A percentile compares a stretch with the other conserved stretches of the same genome.
Conservation (phyloP, 1,140 invertebrate genomes). For the Eubasilissa regina region DNA sequence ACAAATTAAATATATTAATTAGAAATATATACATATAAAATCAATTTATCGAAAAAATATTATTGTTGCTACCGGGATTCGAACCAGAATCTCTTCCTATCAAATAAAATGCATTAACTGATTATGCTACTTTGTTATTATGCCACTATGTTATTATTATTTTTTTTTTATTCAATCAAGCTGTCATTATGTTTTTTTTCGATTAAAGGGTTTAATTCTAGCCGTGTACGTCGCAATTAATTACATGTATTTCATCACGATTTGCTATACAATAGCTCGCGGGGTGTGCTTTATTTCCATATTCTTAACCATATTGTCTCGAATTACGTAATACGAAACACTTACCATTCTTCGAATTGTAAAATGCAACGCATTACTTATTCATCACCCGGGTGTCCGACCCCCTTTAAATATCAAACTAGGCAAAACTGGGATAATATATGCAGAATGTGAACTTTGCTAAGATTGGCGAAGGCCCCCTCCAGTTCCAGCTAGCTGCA, state of each 20-base stretch:
- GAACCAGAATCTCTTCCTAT: too few species aligned
- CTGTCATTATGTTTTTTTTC: too few species aligned
- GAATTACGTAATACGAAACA: background rate
- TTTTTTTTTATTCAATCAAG: too few species aligned
- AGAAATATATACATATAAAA: too few species aligned
- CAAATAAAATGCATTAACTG: too few species aligned
- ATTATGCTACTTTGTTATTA: too few species aligned
- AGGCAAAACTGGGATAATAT: constrained; percentile 27
- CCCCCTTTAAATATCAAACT: constrained; percentile 1
- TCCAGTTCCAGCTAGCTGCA: background rate
- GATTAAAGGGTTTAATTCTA: too few species aligned
- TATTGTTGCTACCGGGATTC: too few species aligned
- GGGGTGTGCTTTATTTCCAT: background rate
- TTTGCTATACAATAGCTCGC: background rate
- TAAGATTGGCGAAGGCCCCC: background rate
- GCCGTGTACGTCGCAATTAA: too few species aligned
- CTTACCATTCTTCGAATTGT: constrained; percentile 2
- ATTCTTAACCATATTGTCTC: background rate
- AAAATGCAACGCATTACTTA: background rate
- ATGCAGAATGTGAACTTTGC: constrained; percentile 41
- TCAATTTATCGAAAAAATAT: too few species aligned
- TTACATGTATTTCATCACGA: background rate
- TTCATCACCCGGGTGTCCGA: background rate
- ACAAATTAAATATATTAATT: too few species aligned
- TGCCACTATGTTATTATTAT: too few species aligned